These are phyloP conservation scores for Andinoacara biseriatus DNA, from an alignment of 2,113 vertebrate species.

Conservation along the genomic window DNA sequence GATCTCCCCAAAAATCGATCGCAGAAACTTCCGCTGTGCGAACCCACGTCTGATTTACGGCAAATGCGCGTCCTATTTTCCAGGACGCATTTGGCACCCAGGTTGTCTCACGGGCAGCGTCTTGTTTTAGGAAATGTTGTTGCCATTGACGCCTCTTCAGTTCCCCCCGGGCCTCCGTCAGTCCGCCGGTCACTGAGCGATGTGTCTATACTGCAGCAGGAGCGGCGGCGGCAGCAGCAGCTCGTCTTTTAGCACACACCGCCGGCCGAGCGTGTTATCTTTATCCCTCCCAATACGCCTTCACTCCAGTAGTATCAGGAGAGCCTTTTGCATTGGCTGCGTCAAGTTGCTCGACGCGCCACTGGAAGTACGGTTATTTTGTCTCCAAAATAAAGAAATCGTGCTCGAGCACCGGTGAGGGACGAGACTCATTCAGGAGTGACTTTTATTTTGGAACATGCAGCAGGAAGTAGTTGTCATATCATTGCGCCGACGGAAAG, in stretches of 20 bases:
- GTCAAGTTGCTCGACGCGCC: not conserved
- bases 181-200: slow-evolving; percentile 22
- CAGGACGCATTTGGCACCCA: slow-evolving; percentile 57
- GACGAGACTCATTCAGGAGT: accelerated
- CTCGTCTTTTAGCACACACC: slow-evolving; percentile 34
- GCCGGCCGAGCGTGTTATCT: slow-evolving; percentile 36
- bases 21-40: slow-evolving; percentile 61
- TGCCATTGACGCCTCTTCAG: slow-evolving; percentile 49
- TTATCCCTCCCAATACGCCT: slow-evolving; percentile 60
- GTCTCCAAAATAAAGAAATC: slow-evolving; percentile 42
- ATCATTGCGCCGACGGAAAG: accelerated
- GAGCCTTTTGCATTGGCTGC: slow-evolving; percentile 29
- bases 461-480: not conserved
- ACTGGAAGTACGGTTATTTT: accelerated
- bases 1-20: slow-evolving; percentile 25
- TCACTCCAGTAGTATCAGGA: slow-evolving; percentile 52
- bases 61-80: slow-evolving; percentile 46
- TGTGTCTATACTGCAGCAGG: not conserved
- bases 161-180: slow-evolving; percentile 5
- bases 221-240: slow-evolving; percentile 11
- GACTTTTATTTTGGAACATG: slow-evolving; percentile 22
- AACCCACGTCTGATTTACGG: slow-evolving; percentile 28
- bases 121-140: slow-evolving; percentile 37
- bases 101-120: slow-evolving; percentile 58
- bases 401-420: not conserved